Evolutionary conservation across 2,888 invertebrate genomes (phyloP), one percentile per base, ranked within the genome.

Genomic region (Taenaris catops): DNA sequence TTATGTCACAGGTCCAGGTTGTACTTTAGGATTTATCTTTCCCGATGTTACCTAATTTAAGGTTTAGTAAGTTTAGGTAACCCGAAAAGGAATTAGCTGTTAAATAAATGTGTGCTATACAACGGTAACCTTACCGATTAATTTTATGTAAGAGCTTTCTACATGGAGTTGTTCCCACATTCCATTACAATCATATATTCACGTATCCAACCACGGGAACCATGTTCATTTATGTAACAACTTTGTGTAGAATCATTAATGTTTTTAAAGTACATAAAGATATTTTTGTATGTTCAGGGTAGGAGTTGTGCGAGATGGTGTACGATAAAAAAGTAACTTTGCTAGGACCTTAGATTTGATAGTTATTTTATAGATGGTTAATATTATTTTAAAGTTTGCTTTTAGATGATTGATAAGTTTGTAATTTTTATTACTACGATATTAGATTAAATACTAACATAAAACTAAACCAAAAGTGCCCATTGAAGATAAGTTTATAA

Each of bases 391-490:
- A 70, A 75, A 55, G 65, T 78, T 84, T 81, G 81, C 83, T 83
- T 86, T 81, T 83, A 81, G 79, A 72, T 56, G 62, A 71, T 69
- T 59, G 61, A 75, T 80, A 76, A 76, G 80, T 81, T 83, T 80
- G 72, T 81, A 78, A 76, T 79, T 78, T 79, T 80, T 70, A 81
- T 76, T 74, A 74, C 63, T 80, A 80, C 62, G 69, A 75, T 79
- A 78, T 74, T 79, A 80, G 79, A 75, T 62, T 80, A 75, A 81
- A 79, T 75, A 84, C 76, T 84, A 83, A 84, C 78, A 75, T 75
- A 73, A 78, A 80, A 84, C 70, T 84, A 83, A 87, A 87, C 87
- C 87, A 84, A 87, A 87, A 87, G 87, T 87, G 87, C 87, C 87
- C 87, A 84, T 86, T 86, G 84, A 84, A n/a, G 72, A 83, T 86